Percentiles rank a stretch among this genome's conserved stretches.
These are phyloP conservation scores for Anarrhichthys ocellatus DNA, from an alignment of 2,113 vertebrate genomes.

Conservation along the genomic window DNA sequence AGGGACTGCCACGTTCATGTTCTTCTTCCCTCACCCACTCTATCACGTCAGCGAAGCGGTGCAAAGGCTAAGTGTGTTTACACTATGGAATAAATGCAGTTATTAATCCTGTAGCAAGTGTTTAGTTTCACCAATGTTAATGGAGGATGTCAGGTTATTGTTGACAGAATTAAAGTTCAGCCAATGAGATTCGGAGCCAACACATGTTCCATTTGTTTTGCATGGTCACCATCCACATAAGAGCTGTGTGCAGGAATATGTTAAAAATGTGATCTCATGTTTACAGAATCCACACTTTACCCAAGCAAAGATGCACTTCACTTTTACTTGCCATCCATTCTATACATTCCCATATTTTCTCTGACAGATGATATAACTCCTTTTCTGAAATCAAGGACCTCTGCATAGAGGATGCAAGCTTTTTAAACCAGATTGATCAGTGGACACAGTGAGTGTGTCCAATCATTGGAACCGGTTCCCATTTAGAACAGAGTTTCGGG, in stretches of 20 bases:
- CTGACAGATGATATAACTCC: not conserved
- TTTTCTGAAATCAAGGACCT: not conserved
- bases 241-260: not conserved
- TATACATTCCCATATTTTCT: not conserved
- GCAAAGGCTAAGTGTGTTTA: constrained; percentile 33
- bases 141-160: not conserved
- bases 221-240: constrained; percentile 10
- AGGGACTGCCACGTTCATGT: constrained; percentile 6
- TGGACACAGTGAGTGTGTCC: not conserved
- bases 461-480: not conserved
- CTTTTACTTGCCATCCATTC: not conserved
- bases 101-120: constrained; percentile 24
- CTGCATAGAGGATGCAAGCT: not conserved
- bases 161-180: not conserved
- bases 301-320: not conserved
- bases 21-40: constrained; percentile 20
- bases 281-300: not conserved
- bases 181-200: not conserved
- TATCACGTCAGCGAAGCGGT: constrained; percentile 21
- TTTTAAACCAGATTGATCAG: not conserved
- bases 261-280: not conserved
- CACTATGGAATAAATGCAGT: constrained; percentile 25
- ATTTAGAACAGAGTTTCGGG: not conserved
- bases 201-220: not conserved
- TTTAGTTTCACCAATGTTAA: constrained; percentile 24